These are phyloP conservation scores for Heliopora coerulea DNA, from an alignment of 92 coral and sea anemone species.

Conservation along the genomic window DNA sequence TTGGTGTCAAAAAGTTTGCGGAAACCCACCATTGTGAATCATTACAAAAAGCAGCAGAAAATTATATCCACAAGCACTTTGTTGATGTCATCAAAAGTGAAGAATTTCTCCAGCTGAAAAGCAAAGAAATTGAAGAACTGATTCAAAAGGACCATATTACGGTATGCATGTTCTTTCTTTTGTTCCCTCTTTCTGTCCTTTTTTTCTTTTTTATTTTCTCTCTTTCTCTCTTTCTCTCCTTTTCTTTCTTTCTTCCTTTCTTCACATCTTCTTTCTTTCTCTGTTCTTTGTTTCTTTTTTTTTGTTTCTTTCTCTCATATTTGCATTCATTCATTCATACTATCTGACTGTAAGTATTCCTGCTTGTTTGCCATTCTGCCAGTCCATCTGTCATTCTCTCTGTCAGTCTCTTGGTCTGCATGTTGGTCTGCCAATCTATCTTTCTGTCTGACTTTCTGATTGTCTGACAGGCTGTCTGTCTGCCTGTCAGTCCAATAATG, in stretches of 20 bases:
- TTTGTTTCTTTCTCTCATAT: too few relatives aligned
- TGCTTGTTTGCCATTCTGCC: not conserved
- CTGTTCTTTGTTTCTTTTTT: too few relatives aligned
- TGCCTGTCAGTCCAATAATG: not conserved
- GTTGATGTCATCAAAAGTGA: slow-evolving; percentile 83
- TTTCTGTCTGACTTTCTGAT: not conserved
- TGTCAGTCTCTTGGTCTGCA: not conserved
- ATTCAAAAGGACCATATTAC: slow-evolving; percentile 80
- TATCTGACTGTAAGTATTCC: too few relatives aligned
- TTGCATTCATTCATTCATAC: too few relatives aligned
- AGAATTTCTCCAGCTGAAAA: slow-evolving; percentile 71
- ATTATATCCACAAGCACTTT: slow-evolving; percentile 82
- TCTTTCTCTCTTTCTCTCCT: not conserved
- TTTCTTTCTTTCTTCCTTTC: not conserved
- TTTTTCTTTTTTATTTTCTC: not conserved
- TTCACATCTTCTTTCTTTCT: too few relatives aligned
- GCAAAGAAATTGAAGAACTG: slow-evolving; percentile 63
- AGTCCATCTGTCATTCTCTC: not conserved
- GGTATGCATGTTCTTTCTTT: slow-evolving; percentile 50
- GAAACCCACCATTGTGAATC: slow-evolving; percentile 92
- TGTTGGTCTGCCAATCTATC: not conserved
- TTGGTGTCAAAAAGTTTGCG: slow-evolving; percentile 88
- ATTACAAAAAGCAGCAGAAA: slow-evolving; percentile 75
- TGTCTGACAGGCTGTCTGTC: not conserved
- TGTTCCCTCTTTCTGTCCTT: not conserved